These are phyloP conservation scores for Knipowitschia caucasica DNA, from an alignment of 2,797 vertebrate genomes.

Conservation along the genomic window DNA sequence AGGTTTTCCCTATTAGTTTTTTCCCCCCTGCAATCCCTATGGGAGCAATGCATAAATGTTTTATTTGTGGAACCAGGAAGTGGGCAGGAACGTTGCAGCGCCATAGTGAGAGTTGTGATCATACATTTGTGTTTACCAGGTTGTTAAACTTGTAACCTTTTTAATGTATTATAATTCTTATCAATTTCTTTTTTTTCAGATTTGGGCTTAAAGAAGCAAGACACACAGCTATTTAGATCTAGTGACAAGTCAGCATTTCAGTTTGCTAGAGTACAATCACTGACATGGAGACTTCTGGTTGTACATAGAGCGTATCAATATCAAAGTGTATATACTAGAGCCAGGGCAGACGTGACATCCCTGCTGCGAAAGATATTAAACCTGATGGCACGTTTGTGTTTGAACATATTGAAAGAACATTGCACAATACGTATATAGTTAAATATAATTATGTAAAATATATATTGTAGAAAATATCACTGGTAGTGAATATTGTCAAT, in stretches of 20 bases:
- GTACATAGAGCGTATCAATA: constrained; percentile 65
- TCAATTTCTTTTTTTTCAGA: constrained; percentile 68
- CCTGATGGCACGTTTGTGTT: constrained; percentile 54
- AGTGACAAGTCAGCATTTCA: constrained; percentile 47
- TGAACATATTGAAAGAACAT: constrained; percentile 42
- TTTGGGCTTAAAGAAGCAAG: constrained; percentile 86
- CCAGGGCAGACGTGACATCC: constrained; percentile 57
- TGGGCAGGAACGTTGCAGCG: too few relatives aligned
- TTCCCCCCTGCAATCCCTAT: too few relatives aligned
- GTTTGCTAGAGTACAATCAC: constrained; percentile 71
- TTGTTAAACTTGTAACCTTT: too few relatives aligned
- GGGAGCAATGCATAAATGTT: too few relatives aligned
- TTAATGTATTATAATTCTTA: too few relatives aligned
- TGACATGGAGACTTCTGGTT: constrained; percentile 58
- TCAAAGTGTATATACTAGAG: constrained; percentile 58
- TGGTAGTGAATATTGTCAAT: constrained; percentile 57
- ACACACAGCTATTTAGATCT: constrained; percentile 38
- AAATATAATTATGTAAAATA: constrained; percentile 46
- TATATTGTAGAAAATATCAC: constrained; percentile 51
- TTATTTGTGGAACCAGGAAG: too few relatives aligned
- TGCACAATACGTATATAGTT: constrained; percentile 48
- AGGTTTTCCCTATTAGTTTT: too few relatives aligned
- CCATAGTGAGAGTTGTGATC: too few relatives aligned
- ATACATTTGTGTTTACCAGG: too few relatives aligned
- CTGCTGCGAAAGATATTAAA: constrained; percentile 52